Conservation (phyloP, 2,888 invertebrate genomes). For the Leptothorax acervorum region DNA sequence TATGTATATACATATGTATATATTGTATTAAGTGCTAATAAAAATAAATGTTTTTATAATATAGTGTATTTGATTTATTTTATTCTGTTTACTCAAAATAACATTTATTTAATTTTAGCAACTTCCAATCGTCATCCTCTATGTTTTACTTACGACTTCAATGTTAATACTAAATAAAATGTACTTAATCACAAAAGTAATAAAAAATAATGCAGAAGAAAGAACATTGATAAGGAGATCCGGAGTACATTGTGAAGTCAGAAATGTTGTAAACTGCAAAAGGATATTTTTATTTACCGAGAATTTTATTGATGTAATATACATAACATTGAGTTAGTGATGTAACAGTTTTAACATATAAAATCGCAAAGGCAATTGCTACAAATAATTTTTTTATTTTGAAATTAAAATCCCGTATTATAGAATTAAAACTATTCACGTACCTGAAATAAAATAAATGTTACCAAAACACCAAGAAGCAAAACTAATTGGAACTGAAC, state of each 20-base stretch:
- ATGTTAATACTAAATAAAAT: conserved; percentile 1
- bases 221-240: neutral
- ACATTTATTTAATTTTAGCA: neutral
- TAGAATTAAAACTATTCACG: neutral
- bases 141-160: neutral
- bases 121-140: neutral
- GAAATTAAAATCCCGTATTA: neutral
- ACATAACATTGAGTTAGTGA: too few species aligned
- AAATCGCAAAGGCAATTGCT: too few species aligned
- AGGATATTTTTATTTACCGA: neutral
- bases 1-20: too few species aligned
- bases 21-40: too few species aligned
- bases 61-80: neutral
- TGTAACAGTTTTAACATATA: too few species aligned
- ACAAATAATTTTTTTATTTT: too few species aligned
- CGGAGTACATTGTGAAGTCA: neutral
- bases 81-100: neutral
- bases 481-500: neutral
- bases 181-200: neutral
- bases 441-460: conserved; percentile 10
- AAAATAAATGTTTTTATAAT: neutral
- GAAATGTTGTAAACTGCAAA: neutral
- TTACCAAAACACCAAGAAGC: neutral
- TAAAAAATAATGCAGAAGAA: neutral
- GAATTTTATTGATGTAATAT: too few species aligned